Percentiles rank a stretch among this genome's conserved stretches.
phyloP scores from a whole-genome alignment of 2,888 invertebrate genomes.

The Gortyna flavago region DNA sequence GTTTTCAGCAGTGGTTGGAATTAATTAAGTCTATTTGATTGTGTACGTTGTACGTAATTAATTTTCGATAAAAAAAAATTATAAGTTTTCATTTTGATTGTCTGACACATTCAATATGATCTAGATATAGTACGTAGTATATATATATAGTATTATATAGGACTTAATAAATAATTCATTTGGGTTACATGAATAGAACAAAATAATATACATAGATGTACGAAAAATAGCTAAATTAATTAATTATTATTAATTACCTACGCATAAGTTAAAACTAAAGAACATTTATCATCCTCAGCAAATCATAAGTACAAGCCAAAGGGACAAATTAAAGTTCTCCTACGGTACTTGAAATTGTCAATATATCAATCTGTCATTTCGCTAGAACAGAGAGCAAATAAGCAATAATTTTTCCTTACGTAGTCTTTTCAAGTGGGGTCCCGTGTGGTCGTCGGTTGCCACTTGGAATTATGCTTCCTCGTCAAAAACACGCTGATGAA shows the following conservation, averaged over 20 bases:
- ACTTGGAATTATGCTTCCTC: constrained; percentile 35
- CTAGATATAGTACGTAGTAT: background rate
- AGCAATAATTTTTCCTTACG: constrained; percentile 25
- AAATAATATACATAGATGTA: background rate
- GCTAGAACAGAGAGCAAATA: constrained; percentile 15
- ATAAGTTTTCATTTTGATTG: constrained; percentile 13
- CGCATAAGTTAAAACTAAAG: background rate
- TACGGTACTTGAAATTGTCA: constrained; percentile 19
- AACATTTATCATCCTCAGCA: background rate
- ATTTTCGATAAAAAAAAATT: constrained; percentile 24
- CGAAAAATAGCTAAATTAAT: too few species aligned
- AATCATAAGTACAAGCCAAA: background rate
- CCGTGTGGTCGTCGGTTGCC: constrained; percentile 23
- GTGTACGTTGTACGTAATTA: constrained; percentile 36
- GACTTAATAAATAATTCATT: background rate
- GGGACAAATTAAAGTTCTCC: constrained; percentile 9
- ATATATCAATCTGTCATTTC: constrained; percentile 44
- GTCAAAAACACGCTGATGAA: constrained; percentile 24
- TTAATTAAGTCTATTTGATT: constrained; percentile 53
- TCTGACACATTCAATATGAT: constrained; percentile 12
- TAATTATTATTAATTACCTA: too few species aligned
- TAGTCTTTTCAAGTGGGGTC: constrained; percentile 37
- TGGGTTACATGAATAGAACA: background rate
- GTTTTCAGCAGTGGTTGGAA: constrained; percentile 44
- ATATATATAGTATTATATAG: too few species aligned